phyloP scores from a whole-genome alignment of 2,888 invertebrate species.

The Seira sanloemensis region DNA sequence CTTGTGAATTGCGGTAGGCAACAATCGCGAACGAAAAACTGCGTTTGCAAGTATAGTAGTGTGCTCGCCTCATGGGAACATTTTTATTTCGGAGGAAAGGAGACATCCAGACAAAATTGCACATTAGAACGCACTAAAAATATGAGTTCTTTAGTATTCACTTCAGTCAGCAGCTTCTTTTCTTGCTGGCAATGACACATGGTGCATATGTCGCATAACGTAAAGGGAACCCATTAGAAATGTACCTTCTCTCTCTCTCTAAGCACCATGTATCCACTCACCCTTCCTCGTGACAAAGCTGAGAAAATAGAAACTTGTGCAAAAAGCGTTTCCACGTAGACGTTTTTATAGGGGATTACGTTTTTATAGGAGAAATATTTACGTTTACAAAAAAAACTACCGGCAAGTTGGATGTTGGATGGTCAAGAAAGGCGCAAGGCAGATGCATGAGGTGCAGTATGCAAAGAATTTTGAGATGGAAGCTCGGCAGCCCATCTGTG shows the following conservation, averaged over 20 bases:
- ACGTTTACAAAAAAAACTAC: background rate
- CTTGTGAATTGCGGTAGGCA: slow-evolving; percentile 15
- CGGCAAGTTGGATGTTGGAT: slow-evolving; percentile 5
- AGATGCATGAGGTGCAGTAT: background rate
- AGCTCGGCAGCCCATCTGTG: background rate
- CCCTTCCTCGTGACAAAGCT: too few relatives aligned
- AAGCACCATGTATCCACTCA: too few relatives aligned
- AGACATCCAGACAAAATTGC: slow-evolving; percentile 10
- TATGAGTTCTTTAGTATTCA: slow-evolving; percentile 22
- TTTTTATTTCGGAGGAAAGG: slow-evolving; percentile 8
- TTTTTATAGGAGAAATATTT: background rate
- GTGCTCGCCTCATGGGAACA: slow-evolving; percentile 21
- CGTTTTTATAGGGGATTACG: slow-evolving; percentile 5
- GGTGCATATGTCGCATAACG: slow-evolving; percentile 14
- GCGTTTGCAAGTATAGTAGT: slow-evolving; percentile 36
- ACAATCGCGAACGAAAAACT: background rate
- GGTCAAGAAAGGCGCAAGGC: background rate
- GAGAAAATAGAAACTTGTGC: too few relatives aligned
- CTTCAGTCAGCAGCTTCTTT: background rate
- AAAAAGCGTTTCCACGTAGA: too few relatives aligned
- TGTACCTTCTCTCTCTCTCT: too few relatives aligned
- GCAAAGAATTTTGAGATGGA: background rate
- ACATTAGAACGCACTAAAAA: slow-evolving; percentile 23
- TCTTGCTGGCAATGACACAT: slow-evolving; percentile 3
- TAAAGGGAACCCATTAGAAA: background rate